Conservation (phyloP, 1,140 invertebrate genomes). For the Oppia nitens region DNA sequence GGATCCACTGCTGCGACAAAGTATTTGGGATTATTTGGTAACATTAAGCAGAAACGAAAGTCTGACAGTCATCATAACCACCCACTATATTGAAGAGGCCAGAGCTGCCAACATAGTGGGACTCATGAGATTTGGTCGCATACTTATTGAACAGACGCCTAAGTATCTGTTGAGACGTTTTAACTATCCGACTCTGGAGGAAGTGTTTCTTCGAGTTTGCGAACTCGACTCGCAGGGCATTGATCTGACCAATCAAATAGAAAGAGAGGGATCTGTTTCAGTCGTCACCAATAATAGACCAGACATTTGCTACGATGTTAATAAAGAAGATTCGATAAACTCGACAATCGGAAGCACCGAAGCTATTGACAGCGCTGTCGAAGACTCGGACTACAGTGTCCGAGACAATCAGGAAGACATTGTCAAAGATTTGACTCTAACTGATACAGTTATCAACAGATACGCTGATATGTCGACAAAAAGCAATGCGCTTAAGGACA, state of each 20-base stretch:
- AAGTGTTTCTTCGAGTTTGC: conserved; percentile 82
- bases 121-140: conserved; percentile 15
- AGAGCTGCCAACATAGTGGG: conserved; percentile 36
- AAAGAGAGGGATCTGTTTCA: not conserved
- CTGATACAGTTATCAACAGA: not conserved
- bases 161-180: conserved; percentile 61
- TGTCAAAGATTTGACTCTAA: not conserved
- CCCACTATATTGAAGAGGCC: conserved; percentile 33
- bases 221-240: not conserved
- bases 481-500: not conserved
- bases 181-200: conserved; percentile 64
- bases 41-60: conserved; percentile 26
- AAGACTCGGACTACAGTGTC: not conserved
- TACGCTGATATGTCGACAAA: not conserved
- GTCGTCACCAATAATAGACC: not conserved
- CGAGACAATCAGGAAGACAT: not conserved
- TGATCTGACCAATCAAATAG: not conserved
- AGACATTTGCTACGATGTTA: not conserved
- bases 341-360: not conserved
- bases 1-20: conserved; percentile 26
- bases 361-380: not conserved
- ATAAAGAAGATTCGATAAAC: not conserved
- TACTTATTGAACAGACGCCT: conserved; percentile 73
- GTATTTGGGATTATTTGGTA: conserved; percentile 21
- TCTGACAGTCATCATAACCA: conserved; percentile 38